Evolutionary conservation across 2,113 vertebrate species (phyloP).

Genomic region (Brachirus orientalis): DNA sequence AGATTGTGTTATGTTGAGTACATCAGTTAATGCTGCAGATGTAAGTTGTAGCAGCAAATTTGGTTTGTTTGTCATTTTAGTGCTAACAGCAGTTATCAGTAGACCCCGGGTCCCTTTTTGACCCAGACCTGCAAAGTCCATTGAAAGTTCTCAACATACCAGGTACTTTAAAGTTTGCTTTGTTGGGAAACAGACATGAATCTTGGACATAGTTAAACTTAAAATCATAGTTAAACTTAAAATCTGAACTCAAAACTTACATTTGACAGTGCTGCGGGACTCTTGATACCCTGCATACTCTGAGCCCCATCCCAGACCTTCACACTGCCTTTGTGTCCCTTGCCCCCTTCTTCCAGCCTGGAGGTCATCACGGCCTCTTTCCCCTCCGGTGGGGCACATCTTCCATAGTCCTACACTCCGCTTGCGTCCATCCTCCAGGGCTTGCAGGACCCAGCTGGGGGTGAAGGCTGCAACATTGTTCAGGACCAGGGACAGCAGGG

Average conservation of each 20-base stretch:
- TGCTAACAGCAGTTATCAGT: too few relatives aligned
- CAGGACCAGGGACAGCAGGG: conserved; percentile 93
- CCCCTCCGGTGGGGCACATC: conserved; percentile 86
- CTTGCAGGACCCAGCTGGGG: conserved; percentile 95
- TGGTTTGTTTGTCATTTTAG: too few relatives aligned
- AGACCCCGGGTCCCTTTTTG: too few relatives aligned
- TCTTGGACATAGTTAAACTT: too few relatives aligned
- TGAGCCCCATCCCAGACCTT: conserved; percentile 91
- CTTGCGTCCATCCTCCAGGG: conserved; percentile 90
- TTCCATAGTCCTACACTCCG: conserved; percentile 95
- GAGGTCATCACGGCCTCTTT: conserved; percentile 75
- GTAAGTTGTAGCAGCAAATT: too few relatives aligned
- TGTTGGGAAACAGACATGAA: not conserved
- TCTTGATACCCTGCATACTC: conserved; percentile 93
- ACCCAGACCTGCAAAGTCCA: too few relatives aligned
- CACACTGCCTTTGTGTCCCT: conserved; percentile 83
- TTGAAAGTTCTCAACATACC: too few relatives aligned
- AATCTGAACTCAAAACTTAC: conserved; percentile 84
- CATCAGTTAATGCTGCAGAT: too few relatives aligned
- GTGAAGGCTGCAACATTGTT: conserved; percentile 95
- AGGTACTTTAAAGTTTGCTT: too few relatives aligned
- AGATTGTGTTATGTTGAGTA: too few relatives aligned
- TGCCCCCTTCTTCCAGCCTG: conserved; percentile 66
- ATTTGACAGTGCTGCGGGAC: conserved; percentile 93
- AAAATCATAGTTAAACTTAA: not conserved